These are phyloP conservation scores for Drosophila ogumai DNA, from an alignment of 1,140 invertebrate species.

Conservation along the genomic window DNA sequence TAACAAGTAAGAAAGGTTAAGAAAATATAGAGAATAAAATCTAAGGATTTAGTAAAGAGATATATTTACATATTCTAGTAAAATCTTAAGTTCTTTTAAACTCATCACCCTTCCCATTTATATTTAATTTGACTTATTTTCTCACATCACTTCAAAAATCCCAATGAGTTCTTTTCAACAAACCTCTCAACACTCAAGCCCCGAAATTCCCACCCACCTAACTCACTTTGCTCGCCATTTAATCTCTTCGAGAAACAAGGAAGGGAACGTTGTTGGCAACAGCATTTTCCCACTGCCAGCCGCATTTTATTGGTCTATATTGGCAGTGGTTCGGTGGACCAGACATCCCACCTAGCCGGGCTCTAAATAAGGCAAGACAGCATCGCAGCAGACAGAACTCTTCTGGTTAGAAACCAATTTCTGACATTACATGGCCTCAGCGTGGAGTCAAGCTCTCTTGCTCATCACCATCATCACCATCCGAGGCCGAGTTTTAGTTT, in stretches of 20 bases:
- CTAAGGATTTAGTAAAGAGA: too few relatives aligned
- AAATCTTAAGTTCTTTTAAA: too few relatives aligned
- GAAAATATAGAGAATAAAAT: background rate
- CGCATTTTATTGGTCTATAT: constrained; percentile 38
- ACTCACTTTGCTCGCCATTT: constrained; percentile 4
- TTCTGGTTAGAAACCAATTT: constrained; percentile 49
- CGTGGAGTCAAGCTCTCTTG: constrained; percentile 2
- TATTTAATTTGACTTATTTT: background rate
- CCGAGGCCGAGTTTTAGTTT: constrained; percentile 26
- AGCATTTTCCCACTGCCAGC: constrained; percentile 36
- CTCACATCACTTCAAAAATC: background rate
- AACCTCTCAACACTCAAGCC: constrained; percentile 14
- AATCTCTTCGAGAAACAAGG: constrained; percentile 2
- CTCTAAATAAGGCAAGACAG: constrained; percentile 53
- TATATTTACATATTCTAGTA: background rate
- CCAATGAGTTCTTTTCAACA: constrained; percentile 2
- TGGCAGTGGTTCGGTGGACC: constrained; percentile 12
- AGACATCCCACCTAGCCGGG: constrained; percentile 32
- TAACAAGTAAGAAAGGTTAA: background rate
- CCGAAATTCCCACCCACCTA: constrained; percentile 19
- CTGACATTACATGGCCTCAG: constrained; percentile 47
- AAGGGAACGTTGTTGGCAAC: constrained; percentile 10
- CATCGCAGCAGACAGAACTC: constrained; percentile 23
- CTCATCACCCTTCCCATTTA: too few relatives aligned
- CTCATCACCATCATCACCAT: constrained; percentile 10